Evolutionary conservation across 1,140 invertebrate genomes (phyloP), one percentile per base, ranked within the genome.

Genomic region (Pteromalus puparum): DNA sequence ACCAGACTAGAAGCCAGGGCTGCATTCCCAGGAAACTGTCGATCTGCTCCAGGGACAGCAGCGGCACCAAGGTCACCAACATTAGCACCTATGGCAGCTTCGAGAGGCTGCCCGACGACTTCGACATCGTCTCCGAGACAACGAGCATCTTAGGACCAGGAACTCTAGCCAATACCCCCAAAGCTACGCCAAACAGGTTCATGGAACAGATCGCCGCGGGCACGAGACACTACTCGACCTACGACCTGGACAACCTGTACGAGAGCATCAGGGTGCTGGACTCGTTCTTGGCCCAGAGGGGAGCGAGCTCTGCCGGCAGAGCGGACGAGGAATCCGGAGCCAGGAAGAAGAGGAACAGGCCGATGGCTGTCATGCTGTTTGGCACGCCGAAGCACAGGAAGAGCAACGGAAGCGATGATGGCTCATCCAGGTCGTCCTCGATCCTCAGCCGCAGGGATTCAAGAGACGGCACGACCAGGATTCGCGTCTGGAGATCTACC

Each of bases 181-280:
- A 18, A 0, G 76, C 72, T 0, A 88, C 87, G 6, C 81, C 86
- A 0, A 53, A 7, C 15, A 78, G 73, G 21, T 26, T 53, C 13
- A 26, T 61, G 30, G 48, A 15, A 21, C 9, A 30, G 30, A 28
- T 21, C 5, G 1, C 67, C 4, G 3, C 53, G 2, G 26, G 82
- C 30, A 13, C 72, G 65, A 75, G 86, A 15, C 78, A 67, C 7
- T 87, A 88, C 30, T 84, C 87, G 0, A 90, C 85, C 38, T 89
- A 88, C 75, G 90, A 93, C 28, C 26, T 91, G 0, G 87, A 91
- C 0, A 90, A 88, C 70, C 87, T 92, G 0, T 90, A 89, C 73
- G 90, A 92, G 28, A 88, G 90, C 12, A 90, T 92, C 24, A 90
- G 87, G 42, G 84, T 89, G 10, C 79, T 93, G 1, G 92, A 93